A percentile compares a stretch with the other conserved stretches of the same genome.
Conservation (phyloP, 2,888 invertebrate species). For the Rhynchonema sp. region DNA sequence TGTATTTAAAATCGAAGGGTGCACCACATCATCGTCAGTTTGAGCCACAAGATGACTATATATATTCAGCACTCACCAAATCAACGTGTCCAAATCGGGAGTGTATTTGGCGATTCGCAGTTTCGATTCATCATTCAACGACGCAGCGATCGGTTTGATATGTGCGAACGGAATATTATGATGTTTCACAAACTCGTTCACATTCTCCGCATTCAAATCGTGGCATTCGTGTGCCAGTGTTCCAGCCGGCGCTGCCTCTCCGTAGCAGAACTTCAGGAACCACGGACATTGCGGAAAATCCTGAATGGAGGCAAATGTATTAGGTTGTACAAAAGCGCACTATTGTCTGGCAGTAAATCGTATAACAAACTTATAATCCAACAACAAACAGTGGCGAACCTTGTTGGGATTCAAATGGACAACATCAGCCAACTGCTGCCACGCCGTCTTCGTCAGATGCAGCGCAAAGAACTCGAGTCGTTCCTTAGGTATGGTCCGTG, state of each 20-base stretch:
- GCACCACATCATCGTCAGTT: too few species aligned
- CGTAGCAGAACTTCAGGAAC: slow-evolving; percentile 20
- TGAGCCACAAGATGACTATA: too few species aligned
- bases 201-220: slow-evolving; percentile 22
- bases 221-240: slow-evolving; percentile 19
- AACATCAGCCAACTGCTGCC: slow-evolving; percentile 30
- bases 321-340: too few species aligned
- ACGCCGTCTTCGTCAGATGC: slow-evolving; percentile 27
- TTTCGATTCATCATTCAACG: slow-evolving; percentile 24
- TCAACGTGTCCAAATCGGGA: slow-evolving; percentile 23
- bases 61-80: slow-evolving; percentile 20
- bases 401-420: slow-evolving; percentile 28
- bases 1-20: too few species aligned
- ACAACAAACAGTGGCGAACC: slow-evolving; percentile 13
- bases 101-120: slow-evolving; percentile 22
- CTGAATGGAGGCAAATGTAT: too few species aligned
- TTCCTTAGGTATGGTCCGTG: slow-evolving; percentile 18
- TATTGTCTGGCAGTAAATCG: too few species aligned
- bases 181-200: slow-evolving; percentile 20
- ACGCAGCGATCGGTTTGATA: slow-evolving; percentile 1
- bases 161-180: slow-evolving; percentile 21
- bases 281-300: slow-evolving; percentile 28
- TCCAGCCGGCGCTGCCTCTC: slow-evolving; percentile 17
- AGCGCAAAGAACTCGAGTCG: slow-evolving; percentile 30
- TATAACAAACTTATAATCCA: too few species aligned